phyloP scores from a whole-genome alignment of 2,113 vertebrate genomes.

The Anarhynchus alexandrinus region DNA sequence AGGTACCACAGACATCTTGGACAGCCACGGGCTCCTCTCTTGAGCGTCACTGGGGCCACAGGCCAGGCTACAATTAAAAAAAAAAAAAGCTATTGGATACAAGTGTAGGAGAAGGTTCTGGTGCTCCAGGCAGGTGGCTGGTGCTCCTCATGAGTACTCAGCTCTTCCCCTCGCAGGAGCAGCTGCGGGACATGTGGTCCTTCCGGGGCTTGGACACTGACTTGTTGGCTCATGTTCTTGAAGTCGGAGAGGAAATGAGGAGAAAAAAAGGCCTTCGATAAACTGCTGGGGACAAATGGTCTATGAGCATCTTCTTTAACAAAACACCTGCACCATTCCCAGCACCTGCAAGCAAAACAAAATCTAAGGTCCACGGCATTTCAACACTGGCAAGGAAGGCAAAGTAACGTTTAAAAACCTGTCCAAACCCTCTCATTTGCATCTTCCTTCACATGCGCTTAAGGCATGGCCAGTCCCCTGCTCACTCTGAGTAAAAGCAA shows the following conservation, averaged over 20 bases:
- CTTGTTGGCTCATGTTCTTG: accelerated
- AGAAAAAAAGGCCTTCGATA: not conserved
- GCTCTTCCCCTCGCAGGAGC: accelerated
- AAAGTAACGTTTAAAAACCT: not conserved
- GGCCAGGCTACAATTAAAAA: not conserved
- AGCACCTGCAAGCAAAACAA: not conserved
- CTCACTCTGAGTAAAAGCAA: not conserved
- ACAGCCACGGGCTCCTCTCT: not conserved
- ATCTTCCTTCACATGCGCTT: not conserved
- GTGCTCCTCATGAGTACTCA: not conserved
- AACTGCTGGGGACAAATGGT: not conserved
- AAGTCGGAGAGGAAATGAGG: not conserved
- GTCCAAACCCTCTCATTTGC: not conserved
- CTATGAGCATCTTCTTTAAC: not conserved
- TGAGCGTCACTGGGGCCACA: accelerated
- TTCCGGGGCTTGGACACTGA: not conserved
- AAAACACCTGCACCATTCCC: not conserved
- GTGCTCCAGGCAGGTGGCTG: not conserved
- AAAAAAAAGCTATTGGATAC: not conserved
- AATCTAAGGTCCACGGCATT: not conserved
- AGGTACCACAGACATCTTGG: not conserved
- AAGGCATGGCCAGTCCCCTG: not conserved
- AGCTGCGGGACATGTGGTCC: accelerated
- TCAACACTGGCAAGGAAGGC: not conserved
- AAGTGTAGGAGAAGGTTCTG: not conserved